phyloP scores from a whole-genome alignment of 2,888 invertebrate genomes.

The Omphaloscelis lunosa region DNA sequence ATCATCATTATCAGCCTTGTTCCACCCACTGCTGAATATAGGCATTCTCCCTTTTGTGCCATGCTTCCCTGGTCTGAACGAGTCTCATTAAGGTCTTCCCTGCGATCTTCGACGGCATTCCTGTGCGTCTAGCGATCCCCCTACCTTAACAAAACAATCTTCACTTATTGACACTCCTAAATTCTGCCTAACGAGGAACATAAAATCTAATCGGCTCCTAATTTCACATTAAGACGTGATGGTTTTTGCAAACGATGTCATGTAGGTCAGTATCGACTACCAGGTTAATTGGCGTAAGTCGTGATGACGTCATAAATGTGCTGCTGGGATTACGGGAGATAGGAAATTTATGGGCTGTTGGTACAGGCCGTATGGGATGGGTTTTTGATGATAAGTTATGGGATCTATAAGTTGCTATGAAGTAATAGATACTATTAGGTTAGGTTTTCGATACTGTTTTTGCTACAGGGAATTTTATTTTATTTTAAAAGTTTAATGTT shows the following conservation, averaged over 20 bases:
- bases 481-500: background rate
- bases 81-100: too few species aligned
- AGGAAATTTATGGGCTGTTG: constrained; percentile 40
- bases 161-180: constrained; percentile 3
- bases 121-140: too few species aligned
- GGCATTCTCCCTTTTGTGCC: too few species aligned
- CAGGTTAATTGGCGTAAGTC: constrained; percentile 52
- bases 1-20: too few species aligned
- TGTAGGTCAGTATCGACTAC: constrained; percentile 16
- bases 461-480: background rate
- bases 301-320: constrained; percentile 58
- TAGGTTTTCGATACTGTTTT: background rate
- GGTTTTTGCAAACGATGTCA: constrained; percentile 52
- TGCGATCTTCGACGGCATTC: too few species aligned
- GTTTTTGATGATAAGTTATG: constrained; percentile 47
- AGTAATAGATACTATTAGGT: background rate
- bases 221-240: constrained; percentile 51
- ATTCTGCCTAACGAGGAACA: constrained; percentile 33
- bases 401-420: background rate
- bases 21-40: too few species aligned
- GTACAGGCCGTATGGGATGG: constrained; percentile 14
- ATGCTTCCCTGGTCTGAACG: too few species aligned
- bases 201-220: constrained; percentile 51
- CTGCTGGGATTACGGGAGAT: constrained; percentile 34
- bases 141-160: background rate